phyloP scores from a whole-genome alignment of 2,888 invertebrate genomes.

The Ophion costatus region DNA sequence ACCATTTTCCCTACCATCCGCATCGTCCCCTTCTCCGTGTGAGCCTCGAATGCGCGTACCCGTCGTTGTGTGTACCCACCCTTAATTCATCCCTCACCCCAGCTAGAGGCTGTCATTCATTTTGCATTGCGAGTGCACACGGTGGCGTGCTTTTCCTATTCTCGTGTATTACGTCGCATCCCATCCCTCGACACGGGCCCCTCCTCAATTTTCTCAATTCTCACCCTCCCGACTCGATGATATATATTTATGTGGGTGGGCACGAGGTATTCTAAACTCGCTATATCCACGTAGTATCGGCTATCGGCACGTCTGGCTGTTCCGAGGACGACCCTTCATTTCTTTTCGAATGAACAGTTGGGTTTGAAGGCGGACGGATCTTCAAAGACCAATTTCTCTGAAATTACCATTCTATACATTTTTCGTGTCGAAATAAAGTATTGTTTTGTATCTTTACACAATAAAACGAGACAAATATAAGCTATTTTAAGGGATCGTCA shows the following conservation, averaged over 20 bases:
- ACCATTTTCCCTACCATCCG: slow-evolving; percentile 39
- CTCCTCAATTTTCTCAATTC: slow-evolving; percentile 44
- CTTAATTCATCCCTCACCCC: slow-evolving; percentile 38
- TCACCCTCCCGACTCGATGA: slow-evolving; percentile 22
- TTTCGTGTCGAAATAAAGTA: background rate
- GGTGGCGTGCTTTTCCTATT: slow-evolving; percentile 47
- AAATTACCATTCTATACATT: background rate
- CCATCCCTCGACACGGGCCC: slow-evolving; percentile 31
- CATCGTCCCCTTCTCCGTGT: slow-evolving; percentile 4
- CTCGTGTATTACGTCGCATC: slow-evolving; percentile 52
- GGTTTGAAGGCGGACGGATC: background rate
- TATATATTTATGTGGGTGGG: slow-evolving; percentile 1
- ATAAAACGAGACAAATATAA: background rate
- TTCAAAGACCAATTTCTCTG: background rate
- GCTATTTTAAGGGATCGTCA: background rate
- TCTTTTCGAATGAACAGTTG: background rate
- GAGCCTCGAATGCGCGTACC: background rate
- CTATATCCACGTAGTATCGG: background rate
- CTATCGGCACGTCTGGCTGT: background rate
- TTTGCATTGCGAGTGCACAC: slow-evolving; percentile 60
- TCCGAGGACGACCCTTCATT: background rate
- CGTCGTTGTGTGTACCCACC: slow-evolving; percentile 35
- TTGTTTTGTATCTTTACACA: background rate
- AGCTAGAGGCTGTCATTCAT: slow-evolving; percentile 39
- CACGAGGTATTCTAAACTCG: background rate